Evolutionary conservation across 2,888 invertebrate genomes (phyloP).

Genomic region (Hemithea aestivaria): DNA sequence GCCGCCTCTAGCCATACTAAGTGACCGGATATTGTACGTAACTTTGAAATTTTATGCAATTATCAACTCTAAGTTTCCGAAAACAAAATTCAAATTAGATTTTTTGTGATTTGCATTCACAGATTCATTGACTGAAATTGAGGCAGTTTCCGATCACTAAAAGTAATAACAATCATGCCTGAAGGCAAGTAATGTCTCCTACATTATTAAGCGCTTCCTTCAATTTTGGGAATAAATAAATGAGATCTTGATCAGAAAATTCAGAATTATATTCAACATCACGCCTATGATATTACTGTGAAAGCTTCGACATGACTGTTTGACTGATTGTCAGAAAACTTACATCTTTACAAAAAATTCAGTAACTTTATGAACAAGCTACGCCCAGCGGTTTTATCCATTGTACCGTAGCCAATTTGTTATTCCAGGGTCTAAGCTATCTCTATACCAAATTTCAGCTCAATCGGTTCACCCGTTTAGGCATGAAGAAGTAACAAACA

Average conservation of each 20-base stretch:
- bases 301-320: no score
- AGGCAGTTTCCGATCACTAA: slow-evolving; percentile 69
- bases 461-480: no score
- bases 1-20: slow-evolving; percentile 61
- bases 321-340: no score
- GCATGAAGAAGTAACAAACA: no score
- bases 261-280: slow-evolving; percentile 1
- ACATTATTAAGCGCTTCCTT: slow-evolving; percentile 61
- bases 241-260: slow-evolving; percentile 7
- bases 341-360: no score
- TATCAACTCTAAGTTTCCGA: slow-evolving; percentile 20
- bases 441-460: no score
- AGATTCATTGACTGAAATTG: slow-evolving; percentile 74
- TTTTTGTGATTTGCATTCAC: slow-evolving; percentile 60
- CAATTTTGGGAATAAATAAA: slow-evolving; percentile 22
- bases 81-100: slow-evolving; percentile 31
- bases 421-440: no score
- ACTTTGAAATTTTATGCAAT: slow-evolving; percentile 9
- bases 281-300: no score
- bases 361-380: no score
- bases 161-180: slow-evolving; percentile 63
- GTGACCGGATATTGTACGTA: slow-evolving; percentile 67
- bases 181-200: slow-evolving; percentile 49
- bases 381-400: no score
- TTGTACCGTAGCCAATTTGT: no score